These are phyloP conservation scores for Biston betularia DNA, from an alignment of 2,888 invertebrate species.

Conservation along the genomic window DNA sequence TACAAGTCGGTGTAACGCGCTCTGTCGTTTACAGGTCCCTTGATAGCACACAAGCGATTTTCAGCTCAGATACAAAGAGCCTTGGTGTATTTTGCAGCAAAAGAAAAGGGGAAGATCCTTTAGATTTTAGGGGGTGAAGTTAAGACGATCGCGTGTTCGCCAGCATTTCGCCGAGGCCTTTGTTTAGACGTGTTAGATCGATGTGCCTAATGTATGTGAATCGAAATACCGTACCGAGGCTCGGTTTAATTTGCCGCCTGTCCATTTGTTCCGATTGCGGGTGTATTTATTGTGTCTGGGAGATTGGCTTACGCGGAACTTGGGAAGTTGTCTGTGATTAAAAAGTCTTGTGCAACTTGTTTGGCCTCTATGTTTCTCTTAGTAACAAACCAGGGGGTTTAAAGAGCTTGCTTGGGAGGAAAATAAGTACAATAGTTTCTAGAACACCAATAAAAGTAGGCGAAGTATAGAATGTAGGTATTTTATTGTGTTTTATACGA, in stretches of 20 bases:
- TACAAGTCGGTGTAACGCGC: conserved; percentile 33
- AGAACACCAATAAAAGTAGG: neutral
- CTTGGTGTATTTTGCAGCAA: conserved; percentile 31
- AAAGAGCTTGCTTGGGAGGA: neutral
- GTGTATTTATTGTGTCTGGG: conserved; percentile 77
- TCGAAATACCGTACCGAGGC: conserved; percentile 69
- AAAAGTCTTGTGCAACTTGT: conserved; percentile 33
- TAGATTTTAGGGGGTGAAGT: conserved; percentile 50
- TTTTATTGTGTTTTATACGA: too few species aligned
- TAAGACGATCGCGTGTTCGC: conserved; percentile 80
- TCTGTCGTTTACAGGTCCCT: conserved; percentile 31
- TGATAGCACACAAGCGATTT: conserved; percentile 7
- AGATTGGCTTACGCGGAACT: conserved; percentile 62
- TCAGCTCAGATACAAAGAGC: conserved; percentile 7
- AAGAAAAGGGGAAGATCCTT: conserved; percentile 39
- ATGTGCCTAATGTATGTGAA: conserved; percentile 81
- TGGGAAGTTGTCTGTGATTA: conserved; percentile 44
- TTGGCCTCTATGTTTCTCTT: conserved; percentile 1
- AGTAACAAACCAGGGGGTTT: conserved; percentile 4
- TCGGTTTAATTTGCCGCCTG: conserved; percentile 82
- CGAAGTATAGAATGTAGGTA: too few species aligned
- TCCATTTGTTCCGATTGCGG: conserved; percentile 84
- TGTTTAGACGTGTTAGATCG: conserved; percentile 83
- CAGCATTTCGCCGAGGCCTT: conserved; percentile 73
- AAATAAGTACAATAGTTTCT: neutral